Evolutionary conservation across 2,113 vertebrate genomes (phyloP), one percentile per base, ranked within the genome.

Genomic region (Salvelinus sp.): DNA sequence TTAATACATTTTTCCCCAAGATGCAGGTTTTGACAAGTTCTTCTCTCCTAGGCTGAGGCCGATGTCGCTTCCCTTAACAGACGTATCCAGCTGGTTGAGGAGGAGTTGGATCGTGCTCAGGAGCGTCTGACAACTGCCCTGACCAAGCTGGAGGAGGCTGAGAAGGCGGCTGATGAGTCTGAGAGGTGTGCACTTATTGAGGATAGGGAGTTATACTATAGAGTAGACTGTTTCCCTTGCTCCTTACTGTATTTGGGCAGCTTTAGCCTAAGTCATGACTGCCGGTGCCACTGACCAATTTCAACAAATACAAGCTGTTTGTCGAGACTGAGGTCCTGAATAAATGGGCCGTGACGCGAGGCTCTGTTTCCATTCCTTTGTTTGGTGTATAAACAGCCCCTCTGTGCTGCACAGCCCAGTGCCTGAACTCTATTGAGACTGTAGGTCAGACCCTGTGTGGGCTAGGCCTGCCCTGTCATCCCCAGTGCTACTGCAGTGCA

Each of bases 51-150:
- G 98, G 98, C 98, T 90, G 98, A 99, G 94, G 93, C 89, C 0
- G 98, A 99, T 9, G 97, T 99, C 18, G 97, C 97, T 81, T 98
- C 97, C 81, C 93, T 99, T 91, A 99, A 98, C 94, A 96, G 97
- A 88, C 97, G 97, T 77, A 99, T 98, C 96, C 97, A 99, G 90
- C 96, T 99, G 93, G 97, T 99, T 91, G 97, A 99, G 94, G 97
- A 99, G 83, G 97, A 99, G 95, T 87, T 99, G 95, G 97, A 99
- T 86, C 96, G 97, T 38, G 97, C 97, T 90, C 97, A 99, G 91
- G 97, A 99, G 93, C 97, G 97, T 88, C 93, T 99, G 92, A 93
- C 97, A 2, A 98, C 97, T 18, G 96, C 97, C 70, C 86, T 99
- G 90, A 96, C 97, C 92, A 99, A 99, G 92, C 95, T 99, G 93